Base-by-base conservation (phyloP, 2,113 vertebrate species). In the Austrofundulus limnaeus region DNA sequence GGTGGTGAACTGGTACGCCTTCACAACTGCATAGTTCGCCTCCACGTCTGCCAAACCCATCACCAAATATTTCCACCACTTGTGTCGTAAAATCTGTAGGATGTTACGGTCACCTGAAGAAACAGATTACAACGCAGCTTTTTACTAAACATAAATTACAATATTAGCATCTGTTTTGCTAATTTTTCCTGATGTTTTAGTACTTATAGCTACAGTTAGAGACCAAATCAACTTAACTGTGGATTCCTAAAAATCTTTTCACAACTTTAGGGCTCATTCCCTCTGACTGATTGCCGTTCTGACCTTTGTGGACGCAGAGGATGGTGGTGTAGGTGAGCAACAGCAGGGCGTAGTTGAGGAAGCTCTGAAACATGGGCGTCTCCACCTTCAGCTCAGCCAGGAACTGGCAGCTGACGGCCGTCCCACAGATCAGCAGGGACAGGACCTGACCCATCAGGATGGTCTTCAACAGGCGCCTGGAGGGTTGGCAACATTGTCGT, bases 11-110 rank as follows among this genome's bases (percentile, higher is more conserved):
- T 96, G 96, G 86, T 98, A 99, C 0, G 97, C 97, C 83, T 90
- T 95, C 72, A 99, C 95, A 2, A 97, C 94, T 10, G 87, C 41
- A 43, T 98, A 99, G 85, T 99, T 99, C 0, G 96, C 97, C 88
- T 99, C 95, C 46, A 98, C 96, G 15, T 99, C 97, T 1, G 92
- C 94, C 28, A 98, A 51, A n/a, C 87, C 95, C 87, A 98, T 87
- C 45, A 98, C 66, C n/a, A 96, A 28, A 57, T 99, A 99, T 69
- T 95, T 97, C 96, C 96, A 98, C 96, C 96, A 97, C 41, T 94
- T 95, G 53, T 65, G 88, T 77, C 92, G 96, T 77, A 99, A 67
- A 83, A 98, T 94, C 45, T 92, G 85, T 21, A 94, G 61, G 70
- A 98, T 86, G 75, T 88, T 94, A 14, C 84, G 82, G 21, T 84